Percentiles rank a stretch among this genome's conserved stretches.
Conservation (phyloP, 2,888 invertebrate species). For the Drosophila neonasuta region DNA sequence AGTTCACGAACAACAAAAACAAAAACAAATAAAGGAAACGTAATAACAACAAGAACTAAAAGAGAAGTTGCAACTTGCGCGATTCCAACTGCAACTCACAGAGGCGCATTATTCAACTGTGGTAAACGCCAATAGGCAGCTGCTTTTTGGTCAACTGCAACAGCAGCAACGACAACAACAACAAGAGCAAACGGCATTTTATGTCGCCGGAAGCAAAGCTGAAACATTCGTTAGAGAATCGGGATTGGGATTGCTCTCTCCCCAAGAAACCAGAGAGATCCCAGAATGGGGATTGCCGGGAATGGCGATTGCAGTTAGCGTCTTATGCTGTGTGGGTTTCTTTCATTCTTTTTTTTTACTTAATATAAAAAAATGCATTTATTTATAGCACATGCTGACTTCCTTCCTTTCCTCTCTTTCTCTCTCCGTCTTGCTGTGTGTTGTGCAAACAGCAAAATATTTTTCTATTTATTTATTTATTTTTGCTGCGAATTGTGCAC, state of each 20-base stretch:
- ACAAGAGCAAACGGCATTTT: slow-evolving; percentile 68
- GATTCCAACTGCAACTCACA: slow-evolving; percentile 34
- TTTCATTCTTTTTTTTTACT: slow-evolving; percentile 23
- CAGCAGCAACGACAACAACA: slow-evolving; percentile 34
- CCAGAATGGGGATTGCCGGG: background rate
- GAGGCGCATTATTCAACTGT: slow-evolving; percentile 70
- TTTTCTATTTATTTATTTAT: slow-evolving; percentile 52
- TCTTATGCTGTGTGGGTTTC: slow-evolving; percentile 30
- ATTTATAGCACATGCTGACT: slow-evolving; percentile 68
- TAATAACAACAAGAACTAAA: slow-evolving; percentile 42
- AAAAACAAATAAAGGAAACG: slow-evolving; percentile 44
- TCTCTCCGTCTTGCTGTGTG: slow-evolving; percentile 6
- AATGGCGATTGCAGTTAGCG: slow-evolving; percentile 7
- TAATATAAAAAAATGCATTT: slow-evolving; percentile 62
- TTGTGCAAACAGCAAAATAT: slow-evolving; percentile 54
- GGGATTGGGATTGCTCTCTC: slow-evolving; percentile 30
- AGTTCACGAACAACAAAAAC: slow-evolving; percentile 38
- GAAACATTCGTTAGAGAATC: slow-evolving; percentile 68
- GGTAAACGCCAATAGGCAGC: slow-evolving; percentile 76
- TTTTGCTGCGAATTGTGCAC: slow-evolving; percentile 34
- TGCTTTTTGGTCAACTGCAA: slow-evolving; percentile 61
- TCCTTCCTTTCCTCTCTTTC: slow-evolving; percentile 35
- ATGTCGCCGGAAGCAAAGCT: slow-evolving; percentile 74
- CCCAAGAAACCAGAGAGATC: background rate
- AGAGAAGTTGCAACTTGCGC: slow-evolving; percentile 31